Evolutionary conservation across 2,888 invertebrate species (phyloP).

Genomic region (Mellilla xanthometata): DNA sequence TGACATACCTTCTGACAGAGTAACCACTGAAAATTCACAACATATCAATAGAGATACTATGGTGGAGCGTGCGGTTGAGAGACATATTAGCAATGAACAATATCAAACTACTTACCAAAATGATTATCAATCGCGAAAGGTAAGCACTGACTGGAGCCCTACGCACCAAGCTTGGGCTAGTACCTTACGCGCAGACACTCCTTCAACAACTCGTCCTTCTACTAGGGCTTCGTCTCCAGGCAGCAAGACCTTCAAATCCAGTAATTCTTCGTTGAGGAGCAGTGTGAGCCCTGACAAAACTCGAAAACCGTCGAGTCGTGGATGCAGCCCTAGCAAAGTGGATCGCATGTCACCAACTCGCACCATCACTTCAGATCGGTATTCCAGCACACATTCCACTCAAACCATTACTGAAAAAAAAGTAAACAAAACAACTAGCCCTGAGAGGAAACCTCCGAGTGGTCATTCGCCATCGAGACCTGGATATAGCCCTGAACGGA

Average conservation of each 20-base stretch:
- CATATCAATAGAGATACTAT: conserved; percentile 47
- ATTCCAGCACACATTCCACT: conserved; percentile 54
- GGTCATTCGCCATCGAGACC: conserved; percentile 52
- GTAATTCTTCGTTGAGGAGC: conserved; percentile 78
- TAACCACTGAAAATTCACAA: conserved; percentile 44
- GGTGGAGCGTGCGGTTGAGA: conserved; percentile 51
- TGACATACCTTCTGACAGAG: conserved; percentile 20
- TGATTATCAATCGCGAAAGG: conserved; percentile 80
- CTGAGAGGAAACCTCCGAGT: conserved; percentile 50
- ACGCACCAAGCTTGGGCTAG: conserved; percentile 90
- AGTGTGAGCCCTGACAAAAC: conserved; percentile 77
- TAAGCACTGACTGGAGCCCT: conserved; percentile 86
- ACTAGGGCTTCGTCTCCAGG: conserved; percentile 82
- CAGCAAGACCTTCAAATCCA: conserved; percentile 76
- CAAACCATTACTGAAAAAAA: conserved; percentile 51
- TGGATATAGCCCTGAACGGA: conserved; percentile 54
- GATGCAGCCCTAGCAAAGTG: conserved; percentile 52
- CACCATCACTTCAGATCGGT: conserved; percentile 46
- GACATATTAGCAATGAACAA: conserved; percentile 62
- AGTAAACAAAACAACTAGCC: conserved; percentile 46
- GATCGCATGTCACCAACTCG: conserved; percentile 62
- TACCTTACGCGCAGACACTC: conserved; percentile 86
- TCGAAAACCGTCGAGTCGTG: conserved; percentile 60
- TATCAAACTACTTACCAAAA: conserved; percentile 84
- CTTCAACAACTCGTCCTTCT: conserved; percentile 73